Evolutionary conservation across 2,797 vertebrate species (phyloP).

Genomic region (Oreochromis grahami): DNA sequence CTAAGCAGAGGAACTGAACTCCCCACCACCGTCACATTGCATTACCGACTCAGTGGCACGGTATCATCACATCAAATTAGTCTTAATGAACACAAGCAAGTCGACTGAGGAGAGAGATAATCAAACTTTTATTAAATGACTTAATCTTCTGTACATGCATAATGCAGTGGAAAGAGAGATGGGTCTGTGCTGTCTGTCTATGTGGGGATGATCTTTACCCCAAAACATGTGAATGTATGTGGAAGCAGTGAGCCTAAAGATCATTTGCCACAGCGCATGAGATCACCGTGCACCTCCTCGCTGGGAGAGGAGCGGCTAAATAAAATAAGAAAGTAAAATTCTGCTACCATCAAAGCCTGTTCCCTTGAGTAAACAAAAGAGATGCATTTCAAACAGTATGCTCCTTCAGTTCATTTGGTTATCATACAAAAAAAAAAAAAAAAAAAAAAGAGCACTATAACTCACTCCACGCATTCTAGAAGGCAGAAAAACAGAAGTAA

Average conservation of each 20-base stretch:
- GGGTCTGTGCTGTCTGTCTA: slow-evolving; percentile 32
- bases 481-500: slow-evolving; percentile 29
- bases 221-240: background rate
- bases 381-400: slow-evolving; percentile 39
- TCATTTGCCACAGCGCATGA: background rate
- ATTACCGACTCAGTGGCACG: slow-evolving; percentile 51
- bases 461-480: slow-evolving; percentile 37
- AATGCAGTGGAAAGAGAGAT: slow-evolving; percentile 46
- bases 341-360: slow-evolving; percentile 9
- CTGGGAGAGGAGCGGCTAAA: slow-evolving; percentile 16
- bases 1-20: slow-evolving; percentile 9
- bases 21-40: slow-evolving; percentile 51
- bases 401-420: slow-evolving; percentile 65
- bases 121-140: slow-evolving; percentile 82
- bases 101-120: slow-evolving; percentile 66
- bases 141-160: slow-evolving; percentile 80
- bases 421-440: slow-evolving; percentile 22
- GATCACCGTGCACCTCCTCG: background rate
- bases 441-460: slow-evolving; percentile 19
- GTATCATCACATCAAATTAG: slow-evolving; percentile 69
- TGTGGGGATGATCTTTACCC: background rate
- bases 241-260: slow-evolving; percentile 10
- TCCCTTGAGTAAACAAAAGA: slow-evolving; percentile 43
- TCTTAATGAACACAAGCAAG: slow-evolving; percentile 69
- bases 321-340: background rate